Base-by-base conservation (phyloP, 2,888 invertebrate genomes). In the Drosophila merina region DNA sequence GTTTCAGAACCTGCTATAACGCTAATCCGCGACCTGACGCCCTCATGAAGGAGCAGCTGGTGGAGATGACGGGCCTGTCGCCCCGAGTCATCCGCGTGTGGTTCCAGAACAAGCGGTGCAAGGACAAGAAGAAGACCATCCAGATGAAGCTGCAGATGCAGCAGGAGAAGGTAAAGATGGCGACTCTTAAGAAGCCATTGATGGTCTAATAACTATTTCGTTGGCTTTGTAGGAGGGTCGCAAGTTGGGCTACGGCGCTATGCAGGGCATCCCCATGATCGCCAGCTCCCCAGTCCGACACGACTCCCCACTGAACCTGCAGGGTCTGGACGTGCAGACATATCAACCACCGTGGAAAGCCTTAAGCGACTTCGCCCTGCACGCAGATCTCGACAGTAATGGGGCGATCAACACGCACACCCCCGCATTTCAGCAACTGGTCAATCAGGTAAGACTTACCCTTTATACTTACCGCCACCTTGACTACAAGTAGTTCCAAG, bases 261-360 rank as follows among this genome's bases (percentile, higher is more conserved):
- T 98, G 96, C 98, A 98, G 90, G 98, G 98, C 68, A 98, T 99
- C 81, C 99, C 99, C 20, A 96, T 99, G 96, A 97, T 99, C 72
- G 99, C 99, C 47, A 97, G 97, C 45, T 97, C 98, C 79, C 97
- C 97, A 33, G 97, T 97, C 69, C 94, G 97, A 50, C 97, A 97
- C 92, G 97, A 97, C 92, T 96, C 97, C 66, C 96, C 96, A 1
- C 93, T 96, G 66, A 96, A 97, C 63, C 94, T 97, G 91, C 96
- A 97, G 89, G 96, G 97, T 38, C 93, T 98, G 66, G 98, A 99
- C 92, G 94, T 94, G 86, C 94, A 94, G 71, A 97, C 98, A 76
- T 99, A 98, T 93, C 98, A 98, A 92, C 98, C 98, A 58, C 98
- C 97, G 42, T 99, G 98, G 99, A 98, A 98, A 93, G 97, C 98